phyloP scores from a whole-genome alignment of 2,888 invertebrate genomes.

The Cylindroiulus punctatus region DNA sequence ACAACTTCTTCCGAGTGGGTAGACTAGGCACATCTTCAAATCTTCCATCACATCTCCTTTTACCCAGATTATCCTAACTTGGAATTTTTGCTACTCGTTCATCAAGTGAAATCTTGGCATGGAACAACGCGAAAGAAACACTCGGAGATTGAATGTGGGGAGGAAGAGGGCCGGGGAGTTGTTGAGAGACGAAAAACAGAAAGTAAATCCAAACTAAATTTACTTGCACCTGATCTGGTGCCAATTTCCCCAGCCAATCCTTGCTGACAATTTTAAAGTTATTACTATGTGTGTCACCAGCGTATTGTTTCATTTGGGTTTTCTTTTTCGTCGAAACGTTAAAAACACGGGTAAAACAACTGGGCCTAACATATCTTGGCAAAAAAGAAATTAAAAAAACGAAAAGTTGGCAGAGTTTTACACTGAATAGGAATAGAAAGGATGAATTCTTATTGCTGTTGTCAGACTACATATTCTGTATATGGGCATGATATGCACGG shows the following conservation, averaged over 20 bases:
- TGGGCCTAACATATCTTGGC: not conserved
- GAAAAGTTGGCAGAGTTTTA: not conserved
- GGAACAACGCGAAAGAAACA: slow-evolving; percentile 36
- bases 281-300: slow-evolving; percentile 12
- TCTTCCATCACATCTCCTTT: not conserved
- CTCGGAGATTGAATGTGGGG: slow-evolving; percentile 13
- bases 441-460: not conserved
- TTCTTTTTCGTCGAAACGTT: not conserved
- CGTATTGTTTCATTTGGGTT: not conserved
- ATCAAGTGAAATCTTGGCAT: slow-evolving; percentile 32
- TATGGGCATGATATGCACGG: slow-evolving; percentile 33
- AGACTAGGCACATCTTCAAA: not conserved
- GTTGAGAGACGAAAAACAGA: slow-evolving; percentile 14
- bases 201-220: slow-evolving; percentile 13
- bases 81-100: not conserved
- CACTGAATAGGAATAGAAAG: not conserved
- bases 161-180: not conserved
- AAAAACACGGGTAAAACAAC: slow-evolving; percentile 20
- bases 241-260: slow-evolving; percentile 6
- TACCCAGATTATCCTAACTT: slow-evolving; percentile 14
- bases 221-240: slow-evolving; percentile 22
- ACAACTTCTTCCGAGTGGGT: not conserved
- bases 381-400: not conserved
- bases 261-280: slow-evolving; percentile 35
- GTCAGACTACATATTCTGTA: not conserved